These are phyloP conservation scores for Ectemnius lituratus DNA, from an alignment of 2,888 invertebrate genomes.

Conservation along the genomic window DNA sequence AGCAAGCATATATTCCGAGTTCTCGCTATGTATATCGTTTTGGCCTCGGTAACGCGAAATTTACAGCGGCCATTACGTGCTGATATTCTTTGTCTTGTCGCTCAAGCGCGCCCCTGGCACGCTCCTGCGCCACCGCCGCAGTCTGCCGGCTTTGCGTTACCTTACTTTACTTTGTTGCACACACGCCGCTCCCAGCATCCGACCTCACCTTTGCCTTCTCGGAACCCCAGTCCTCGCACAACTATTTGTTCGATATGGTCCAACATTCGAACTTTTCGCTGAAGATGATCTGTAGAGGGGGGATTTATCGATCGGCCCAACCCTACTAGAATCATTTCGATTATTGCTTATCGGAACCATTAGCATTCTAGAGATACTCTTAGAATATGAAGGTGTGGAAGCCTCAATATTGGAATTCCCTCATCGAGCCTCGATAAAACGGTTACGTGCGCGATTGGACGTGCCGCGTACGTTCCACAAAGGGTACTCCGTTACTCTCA, in stretches of 20 bases:
- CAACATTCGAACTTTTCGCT: no score
- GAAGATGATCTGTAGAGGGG: no score
- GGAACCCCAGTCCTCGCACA: neutral
- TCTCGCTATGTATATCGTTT: slow-evolving; percentile 26
- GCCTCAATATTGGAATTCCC: no score
- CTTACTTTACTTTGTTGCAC: neutral
- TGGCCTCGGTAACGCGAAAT: slow-evolving; percentile 67
- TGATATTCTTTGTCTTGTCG: slow-evolving; percentile 75
- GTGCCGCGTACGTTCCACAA: slow-evolving; percentile 20
- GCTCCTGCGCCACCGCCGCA: slow-evolving; percentile 1
- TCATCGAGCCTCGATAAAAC: no score
- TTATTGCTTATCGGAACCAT: no score
- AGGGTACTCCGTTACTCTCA: slow-evolving; percentile 11
- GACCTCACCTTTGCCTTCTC: slow-evolving; percentile 35
- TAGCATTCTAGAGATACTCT: no score
- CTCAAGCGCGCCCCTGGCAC: slow-evolving; percentile 57
- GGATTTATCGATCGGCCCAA: no score
- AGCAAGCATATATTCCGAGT: no score
- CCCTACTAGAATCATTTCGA: no score
- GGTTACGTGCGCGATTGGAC: neutral
- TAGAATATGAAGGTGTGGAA: no score
- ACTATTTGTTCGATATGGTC: no score
- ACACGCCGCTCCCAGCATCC: no score
- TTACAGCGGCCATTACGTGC: slow-evolving; percentile 72
- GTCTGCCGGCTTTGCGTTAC: neutral